Evolutionary conservation across 2,797 vertebrate genomes (phyloP).

Genomic region (Borostomias antarcticus): DNA sequence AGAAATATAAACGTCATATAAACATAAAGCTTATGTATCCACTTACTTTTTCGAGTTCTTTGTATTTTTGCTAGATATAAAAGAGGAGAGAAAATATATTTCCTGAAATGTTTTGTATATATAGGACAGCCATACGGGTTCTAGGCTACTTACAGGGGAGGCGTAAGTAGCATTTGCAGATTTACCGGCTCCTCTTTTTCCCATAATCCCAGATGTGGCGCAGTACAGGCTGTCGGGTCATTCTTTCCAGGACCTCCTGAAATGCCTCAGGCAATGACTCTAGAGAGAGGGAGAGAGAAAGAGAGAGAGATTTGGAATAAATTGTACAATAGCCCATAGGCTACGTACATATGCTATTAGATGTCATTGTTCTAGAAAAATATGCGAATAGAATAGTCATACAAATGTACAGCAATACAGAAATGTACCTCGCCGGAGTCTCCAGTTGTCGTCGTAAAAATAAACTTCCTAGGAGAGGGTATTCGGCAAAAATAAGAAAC

Average conservation of each 20-base stretch:
- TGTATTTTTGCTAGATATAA: constrained; percentile 56
- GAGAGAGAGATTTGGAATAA: no score
- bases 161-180: background rate
- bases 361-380: no score
- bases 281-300: constrained; percentile 41
- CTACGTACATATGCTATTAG: background rate
- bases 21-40: background rate
- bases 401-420: no score
- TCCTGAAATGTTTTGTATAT: no score
- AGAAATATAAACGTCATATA: no score
- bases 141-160: no score
- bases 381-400: no score
- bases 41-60: constrained; percentile 61
- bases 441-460: constrained; percentile 71
- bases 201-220: constrained; percentile 80
- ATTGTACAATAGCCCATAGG: background rate
- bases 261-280: constrained; percentile 74
- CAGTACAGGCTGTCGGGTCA: constrained; percentile 79
- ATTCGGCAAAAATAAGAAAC: constrained; percentile 73
- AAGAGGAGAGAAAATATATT: background rate
- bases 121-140: no score
- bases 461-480: constrained; percentile 73
- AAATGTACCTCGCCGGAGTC: constrained; percentile 15
- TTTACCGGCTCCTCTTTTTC: constrained; percentile 83
- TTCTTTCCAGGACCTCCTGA: constrained; percentile 78